A percentile compares a stretch with the other conserved stretches of the same genome.
phyloP scores from a whole-genome alignment of 2,888 invertebrate species.

The Abrostola tripartita region DNA sequence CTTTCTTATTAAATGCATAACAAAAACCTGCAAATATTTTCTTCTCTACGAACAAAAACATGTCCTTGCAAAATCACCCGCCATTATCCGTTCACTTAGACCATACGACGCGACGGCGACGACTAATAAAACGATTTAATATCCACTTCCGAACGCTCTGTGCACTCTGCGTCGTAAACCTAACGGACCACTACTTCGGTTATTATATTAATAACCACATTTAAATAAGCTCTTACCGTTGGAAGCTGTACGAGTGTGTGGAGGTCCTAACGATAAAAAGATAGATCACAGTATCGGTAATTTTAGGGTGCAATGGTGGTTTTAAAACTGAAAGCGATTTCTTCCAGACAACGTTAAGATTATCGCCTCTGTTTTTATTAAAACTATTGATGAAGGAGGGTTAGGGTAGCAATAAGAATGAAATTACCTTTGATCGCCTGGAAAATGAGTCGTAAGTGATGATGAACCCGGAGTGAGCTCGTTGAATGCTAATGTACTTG shows the following conservation, averaged over 20 bases:
- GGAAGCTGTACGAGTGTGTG: constrained; percentile 4
- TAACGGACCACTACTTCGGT: constrained; percentile 49
- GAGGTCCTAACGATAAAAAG: no score
- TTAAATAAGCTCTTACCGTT: constrained; percentile 50
- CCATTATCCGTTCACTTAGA: constrained; percentile 1
- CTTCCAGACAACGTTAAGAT: background rate
- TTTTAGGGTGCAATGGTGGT: background rate
- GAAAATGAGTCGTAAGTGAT: no score
- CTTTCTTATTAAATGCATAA: no score
- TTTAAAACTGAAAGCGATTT: background rate
- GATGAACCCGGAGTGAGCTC: no score
- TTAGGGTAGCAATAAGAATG: no score
- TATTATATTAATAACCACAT: constrained; percentile 56
- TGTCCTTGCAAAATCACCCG: constrained; percentile 21
- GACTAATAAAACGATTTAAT: constrained; percentile 75
- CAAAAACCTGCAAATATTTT: no score
- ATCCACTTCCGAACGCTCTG: constrained; percentile 69
- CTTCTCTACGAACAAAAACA: background rate
- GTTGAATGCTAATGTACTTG: no score
- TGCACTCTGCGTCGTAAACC: constrained; percentile 62
- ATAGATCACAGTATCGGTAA: background rate
- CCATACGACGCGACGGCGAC: constrained; percentile 53
- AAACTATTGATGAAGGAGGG: no score
- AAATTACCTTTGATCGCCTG: no score
- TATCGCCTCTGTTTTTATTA: no score